A percentile compares a stretch with the other conserved stretches of the same genome.
phyloP scores from a whole-genome alignment of 2,113 vertebrate species.

The Larimichthys polyactis region DNA sequence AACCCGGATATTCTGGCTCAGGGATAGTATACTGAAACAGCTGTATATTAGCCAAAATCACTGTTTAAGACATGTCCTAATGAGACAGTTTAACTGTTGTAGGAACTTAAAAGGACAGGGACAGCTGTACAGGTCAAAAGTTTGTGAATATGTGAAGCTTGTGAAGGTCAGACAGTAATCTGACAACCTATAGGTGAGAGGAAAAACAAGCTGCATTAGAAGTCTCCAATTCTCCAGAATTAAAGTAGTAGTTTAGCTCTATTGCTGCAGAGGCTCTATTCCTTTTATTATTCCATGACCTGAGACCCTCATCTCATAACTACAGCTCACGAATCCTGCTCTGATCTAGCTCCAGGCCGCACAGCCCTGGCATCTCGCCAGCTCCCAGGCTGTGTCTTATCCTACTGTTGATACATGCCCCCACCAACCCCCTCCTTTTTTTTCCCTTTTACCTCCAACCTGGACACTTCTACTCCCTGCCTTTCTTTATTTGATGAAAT shows the following conservation, averaged over 20 bases:
- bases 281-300: conserved; percentile 70
- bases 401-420: conserved; percentile 42
- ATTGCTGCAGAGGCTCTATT: conserved; percentile 50
- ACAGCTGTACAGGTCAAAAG: background rate
- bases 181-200: background rate
- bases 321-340: conserved; percentile 66
- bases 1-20: background rate
- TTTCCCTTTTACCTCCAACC: conserved; percentile 26
- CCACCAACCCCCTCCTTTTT: background rate
- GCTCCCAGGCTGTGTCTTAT: conserved; percentile 57
- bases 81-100: background rate
- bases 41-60: background rate
- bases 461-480: conserved; percentile 32
- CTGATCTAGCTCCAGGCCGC: conserved; percentile 77
- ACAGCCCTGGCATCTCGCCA: conserved; percentile 67
- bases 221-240: background rate
- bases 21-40: background rate
- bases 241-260: conserved; percentile 36
- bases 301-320: conserved; percentile 69
- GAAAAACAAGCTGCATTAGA: background rate
- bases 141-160: background rate
- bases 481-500: conserved; percentile 45
- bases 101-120: background rate
- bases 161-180: background rate
- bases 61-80: background rate